Evolutionary conservation across 2,113 vertebrate genomes (phyloP).

Genomic region (Sphaerodactylus townsendi): DNA sequence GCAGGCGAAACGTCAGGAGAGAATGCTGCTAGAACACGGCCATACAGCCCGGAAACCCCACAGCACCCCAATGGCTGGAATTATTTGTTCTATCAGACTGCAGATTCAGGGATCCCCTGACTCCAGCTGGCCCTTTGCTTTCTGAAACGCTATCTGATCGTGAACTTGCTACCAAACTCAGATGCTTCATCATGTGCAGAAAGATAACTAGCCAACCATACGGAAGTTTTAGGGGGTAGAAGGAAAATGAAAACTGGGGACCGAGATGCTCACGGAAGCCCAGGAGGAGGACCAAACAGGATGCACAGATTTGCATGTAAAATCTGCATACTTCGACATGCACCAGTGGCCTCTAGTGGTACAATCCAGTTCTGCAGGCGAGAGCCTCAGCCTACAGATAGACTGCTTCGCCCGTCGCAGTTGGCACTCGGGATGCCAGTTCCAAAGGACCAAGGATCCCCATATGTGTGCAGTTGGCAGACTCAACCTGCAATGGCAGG

Average conservation of each 20-base stretch:
- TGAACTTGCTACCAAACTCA: background rate
- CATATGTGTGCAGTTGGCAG: background rate
- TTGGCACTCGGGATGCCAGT: background rate
- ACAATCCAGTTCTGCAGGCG: background rate
- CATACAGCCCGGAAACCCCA: no score
- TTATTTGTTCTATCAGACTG: no score
- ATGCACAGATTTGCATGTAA: background rate
- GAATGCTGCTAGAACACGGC: no score
- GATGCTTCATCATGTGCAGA: background rate
- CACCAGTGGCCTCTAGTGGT: background rate
- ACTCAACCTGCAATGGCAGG: background rate
- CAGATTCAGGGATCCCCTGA: no score
- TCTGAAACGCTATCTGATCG: no score
- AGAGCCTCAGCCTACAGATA: no score
- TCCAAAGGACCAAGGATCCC: background rate
- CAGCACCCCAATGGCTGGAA: no score
- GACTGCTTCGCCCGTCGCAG: no score
- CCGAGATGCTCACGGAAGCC: background rate
- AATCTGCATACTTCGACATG: background rate
- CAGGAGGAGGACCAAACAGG: background rate
- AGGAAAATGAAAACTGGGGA: background rate
- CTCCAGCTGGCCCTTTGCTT: no score
- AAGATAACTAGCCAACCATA: no score
- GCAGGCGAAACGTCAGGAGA: no score
- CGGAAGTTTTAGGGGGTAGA: background rate